Evolutionary conservation across 1,140 invertebrate species (phyloP).

Genomic region (Trissolcus basalis): DNA sequence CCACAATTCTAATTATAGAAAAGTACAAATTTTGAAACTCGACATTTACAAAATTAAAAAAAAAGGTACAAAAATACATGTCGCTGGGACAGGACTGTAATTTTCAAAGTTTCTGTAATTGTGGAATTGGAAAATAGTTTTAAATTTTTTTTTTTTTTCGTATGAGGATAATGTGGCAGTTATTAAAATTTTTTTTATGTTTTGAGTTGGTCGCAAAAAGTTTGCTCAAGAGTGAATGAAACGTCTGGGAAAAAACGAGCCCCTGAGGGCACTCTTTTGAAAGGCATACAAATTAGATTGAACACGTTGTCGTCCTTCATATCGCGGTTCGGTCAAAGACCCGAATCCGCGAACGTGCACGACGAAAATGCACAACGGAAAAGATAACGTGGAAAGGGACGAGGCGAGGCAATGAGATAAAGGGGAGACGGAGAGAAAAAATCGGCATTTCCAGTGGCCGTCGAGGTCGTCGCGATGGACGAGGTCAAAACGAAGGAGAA

Average conservation of each 20-base stretch:
- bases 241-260: background rate
- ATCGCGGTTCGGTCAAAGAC: conserved; percentile 39
- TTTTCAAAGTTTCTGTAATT: no score
- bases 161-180: no score
- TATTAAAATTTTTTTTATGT: background rate
- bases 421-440: conserved; percentile 15
- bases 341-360: conserved; percentile 10
- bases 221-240: conserved; percentile 12
- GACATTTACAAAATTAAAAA: no score
- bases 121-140: no score
- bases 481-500: conserved; percentile 55
- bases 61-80: no score
- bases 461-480: conserved; percentile 48
- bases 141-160: no score
- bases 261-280: conserved; percentile 13
- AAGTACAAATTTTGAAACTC: no score
- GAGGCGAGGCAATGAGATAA: conserved; percentile 2
- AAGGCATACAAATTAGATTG: conserved; percentile 25
- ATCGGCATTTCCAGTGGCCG: conserved; percentile 49
- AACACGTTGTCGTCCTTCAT: conserved; percentile 27
- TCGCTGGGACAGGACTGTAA: no score
- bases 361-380: conserved; percentile 18
- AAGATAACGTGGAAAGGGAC: background rate
- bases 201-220: conserved; percentile 1
- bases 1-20: no score